These are phyloP conservation scores for Conistra vaccinii DNA, from an alignment of 2,888 invertebrate genomes.

Conservation along the genomic window DNA sequence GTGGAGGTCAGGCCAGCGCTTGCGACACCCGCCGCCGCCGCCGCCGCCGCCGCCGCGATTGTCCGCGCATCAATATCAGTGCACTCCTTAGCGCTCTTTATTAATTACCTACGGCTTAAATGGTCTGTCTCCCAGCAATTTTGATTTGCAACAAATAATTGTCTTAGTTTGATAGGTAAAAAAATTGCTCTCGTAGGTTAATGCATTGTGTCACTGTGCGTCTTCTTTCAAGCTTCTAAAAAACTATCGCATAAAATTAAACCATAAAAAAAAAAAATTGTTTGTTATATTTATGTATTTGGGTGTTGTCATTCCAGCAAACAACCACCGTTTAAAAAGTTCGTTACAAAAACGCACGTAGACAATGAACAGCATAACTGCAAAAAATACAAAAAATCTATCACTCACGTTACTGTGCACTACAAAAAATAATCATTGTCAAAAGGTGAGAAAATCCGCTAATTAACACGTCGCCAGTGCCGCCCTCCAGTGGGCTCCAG, in stretches of 20 bases:
- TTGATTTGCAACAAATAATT: background rate
- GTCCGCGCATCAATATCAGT: slow-evolving; percentile 13
- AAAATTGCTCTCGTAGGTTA: background rate
- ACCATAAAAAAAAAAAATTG: background rate
- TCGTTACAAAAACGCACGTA: slow-evolving; percentile 52
- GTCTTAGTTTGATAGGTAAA: background rate
- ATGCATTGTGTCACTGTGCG: background rate
- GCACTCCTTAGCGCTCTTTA: background rate
- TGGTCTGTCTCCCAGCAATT: background rate
- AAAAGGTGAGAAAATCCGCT: slow-evolving; percentile 89
- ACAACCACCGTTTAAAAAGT: slow-evolving; percentile 46
- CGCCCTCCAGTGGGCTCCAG: slow-evolving; percentile 72
- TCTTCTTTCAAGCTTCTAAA: background rate
- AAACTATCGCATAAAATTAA: background rate
- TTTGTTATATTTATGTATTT: background rate
- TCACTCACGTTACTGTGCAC: slow-evolving; percentile 65
- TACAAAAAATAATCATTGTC: slow-evolving; percentile 81
- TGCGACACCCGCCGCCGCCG: slow-evolving; percentile 43
- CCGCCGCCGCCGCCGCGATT: slow-evolving; percentile 24
- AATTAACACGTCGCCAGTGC: slow-evolving; percentile 83
- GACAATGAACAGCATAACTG: slow-evolving; percentile 63
- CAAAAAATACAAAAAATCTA: slow-evolving; percentile 69
- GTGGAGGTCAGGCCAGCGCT: slow-evolving; percentile 62
- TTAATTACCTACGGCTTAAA: background rate
- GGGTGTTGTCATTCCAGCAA: slow-evolving; percentile 14